phyloP scores from a whole-genome alignment of 2,888 invertebrate genomes.

The Thymelicus sylvestris region DNA sequence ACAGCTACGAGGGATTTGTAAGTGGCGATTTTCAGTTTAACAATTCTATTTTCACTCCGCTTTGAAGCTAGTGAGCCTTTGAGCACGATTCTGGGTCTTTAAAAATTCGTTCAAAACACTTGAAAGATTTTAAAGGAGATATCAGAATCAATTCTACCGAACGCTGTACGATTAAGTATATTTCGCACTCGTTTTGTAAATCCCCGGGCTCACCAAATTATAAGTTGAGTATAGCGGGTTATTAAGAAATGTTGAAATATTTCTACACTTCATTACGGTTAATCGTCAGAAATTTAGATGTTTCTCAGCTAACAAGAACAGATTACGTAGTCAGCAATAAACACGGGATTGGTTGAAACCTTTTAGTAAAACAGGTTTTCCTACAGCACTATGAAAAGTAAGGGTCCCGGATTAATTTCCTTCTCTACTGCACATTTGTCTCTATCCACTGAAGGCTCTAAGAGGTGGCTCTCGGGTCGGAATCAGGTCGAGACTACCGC shows the following conservation, averaged over 20 bases:
- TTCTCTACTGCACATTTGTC: not conserved
- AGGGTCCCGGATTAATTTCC: slow-evolving; percentile 3
- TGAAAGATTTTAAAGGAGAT: not conserved
- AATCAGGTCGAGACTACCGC: not conserved
- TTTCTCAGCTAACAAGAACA: too few species aligned
- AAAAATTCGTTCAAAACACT: slow-evolving; percentile 1
- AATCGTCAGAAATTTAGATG: too few species aligned
- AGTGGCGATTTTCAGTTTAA: slow-evolving; percentile 6
- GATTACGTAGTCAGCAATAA: too few species aligned
- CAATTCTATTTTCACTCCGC: slow-evolving; percentile 17
- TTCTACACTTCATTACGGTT: too few species aligned
- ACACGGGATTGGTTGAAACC: too few species aligned
- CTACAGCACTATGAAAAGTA: too few species aligned
- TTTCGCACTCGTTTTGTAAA: too few species aligned
- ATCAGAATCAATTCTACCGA: not conserved
- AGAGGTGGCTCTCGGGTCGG: not conserved
- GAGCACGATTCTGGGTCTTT: slow-evolving; percentile 6
- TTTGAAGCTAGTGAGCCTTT: slow-evolving; percentile 18
- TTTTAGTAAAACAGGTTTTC: too few species aligned
- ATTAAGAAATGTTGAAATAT: too few species aligned
- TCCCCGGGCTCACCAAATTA: too few species aligned
- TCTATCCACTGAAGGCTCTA: not conserved
- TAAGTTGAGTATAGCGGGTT: too few species aligned
- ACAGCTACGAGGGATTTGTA: slow-evolving; percentile 7
- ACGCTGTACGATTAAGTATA: too few species aligned